Evolutionary conservation across 2,113 vertebrate genomes (phyloP).

Genomic region (Bungarus multicinctus): DNA sequence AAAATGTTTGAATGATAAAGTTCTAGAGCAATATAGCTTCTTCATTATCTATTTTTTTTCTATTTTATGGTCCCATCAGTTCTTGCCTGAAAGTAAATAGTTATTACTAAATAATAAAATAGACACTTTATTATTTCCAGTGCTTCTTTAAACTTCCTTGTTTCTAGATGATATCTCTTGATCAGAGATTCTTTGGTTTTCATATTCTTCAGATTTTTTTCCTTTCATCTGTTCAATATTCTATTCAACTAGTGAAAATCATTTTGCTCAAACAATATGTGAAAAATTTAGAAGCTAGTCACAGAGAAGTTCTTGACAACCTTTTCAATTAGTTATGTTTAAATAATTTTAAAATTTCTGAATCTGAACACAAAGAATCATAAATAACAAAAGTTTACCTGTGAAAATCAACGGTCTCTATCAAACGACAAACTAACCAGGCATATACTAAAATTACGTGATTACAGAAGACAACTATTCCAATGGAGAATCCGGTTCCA

Average conservation of each 20-base stretch:
- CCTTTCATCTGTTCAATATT: too few relatives aligned
- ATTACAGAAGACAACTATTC: slow-evolving; percentile 91
- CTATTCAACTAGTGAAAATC: background rate
- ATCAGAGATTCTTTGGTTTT: background rate
- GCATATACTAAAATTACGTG: slow-evolving; percentile 92
- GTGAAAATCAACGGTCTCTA: slow-evolving; percentile 96
- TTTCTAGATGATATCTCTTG: background rate
- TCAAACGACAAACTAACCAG: slow-evolving; percentile 87
- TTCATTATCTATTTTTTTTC: too few relatives aligned
- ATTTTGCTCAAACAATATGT: background rate
- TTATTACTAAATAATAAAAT: too few relatives aligned
- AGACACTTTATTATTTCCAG: too few relatives aligned
- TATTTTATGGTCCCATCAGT: too few relatives aligned
- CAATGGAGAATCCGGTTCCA: slow-evolving; percentile 93
- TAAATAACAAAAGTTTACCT: slow-evolving; percentile 71
- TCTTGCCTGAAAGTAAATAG: background rate
- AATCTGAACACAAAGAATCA: background rate
- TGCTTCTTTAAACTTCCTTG: too few relatives aligned
- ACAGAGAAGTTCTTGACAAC: background rate
- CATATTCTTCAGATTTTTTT: background rate
- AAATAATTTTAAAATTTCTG: background rate
- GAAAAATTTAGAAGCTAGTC: background rate
- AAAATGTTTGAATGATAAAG: too few relatives aligned
- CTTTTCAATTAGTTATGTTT: background rate
- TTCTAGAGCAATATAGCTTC: too few relatives aligned